Evolutionary conservation across 2,797 vertebrate species (phyloP).

Genomic region (Onychomys arenicola): DNA sequence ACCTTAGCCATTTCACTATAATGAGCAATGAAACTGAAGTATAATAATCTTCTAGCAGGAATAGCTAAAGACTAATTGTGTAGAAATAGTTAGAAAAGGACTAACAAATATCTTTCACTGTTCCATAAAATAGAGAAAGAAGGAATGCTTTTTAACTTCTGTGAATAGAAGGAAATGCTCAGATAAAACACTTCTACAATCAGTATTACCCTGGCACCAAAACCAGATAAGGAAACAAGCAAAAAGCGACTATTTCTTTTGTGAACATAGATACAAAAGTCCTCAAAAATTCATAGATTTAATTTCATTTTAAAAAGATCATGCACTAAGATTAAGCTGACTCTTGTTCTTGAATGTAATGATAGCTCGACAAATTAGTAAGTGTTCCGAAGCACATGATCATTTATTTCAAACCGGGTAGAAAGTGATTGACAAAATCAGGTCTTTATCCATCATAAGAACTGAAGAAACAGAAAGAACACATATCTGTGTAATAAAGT

Average conservation of each 20-base stretch:
- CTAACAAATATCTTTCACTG: neutral
- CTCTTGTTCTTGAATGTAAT: neutral
- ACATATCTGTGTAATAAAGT: too few relatives aligned
- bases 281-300: neutral
- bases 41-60: neutral
- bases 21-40: neutral
- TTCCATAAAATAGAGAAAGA: neutral
- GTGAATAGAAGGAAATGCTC: neutral
- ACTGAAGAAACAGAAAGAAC: neutral
- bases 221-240: neutral
- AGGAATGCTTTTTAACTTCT: neutral
- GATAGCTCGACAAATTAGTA: neutral
- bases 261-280: neutral
- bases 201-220: neutral
- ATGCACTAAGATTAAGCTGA: neutral
- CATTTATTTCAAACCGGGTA: neutral
- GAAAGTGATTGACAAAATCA: neutral
- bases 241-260: neutral
- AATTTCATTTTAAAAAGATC: neutral
- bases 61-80: neutral
- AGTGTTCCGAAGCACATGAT: neutral
- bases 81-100: too few relatives aligned
- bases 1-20: neutral
- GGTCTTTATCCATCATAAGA: neutral
- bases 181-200: neutral